These are phyloP conservation scores for Perca fluviatilis DNA, from an alignment of 2,113 vertebrate species.

Conservation along the genomic window DNA sequence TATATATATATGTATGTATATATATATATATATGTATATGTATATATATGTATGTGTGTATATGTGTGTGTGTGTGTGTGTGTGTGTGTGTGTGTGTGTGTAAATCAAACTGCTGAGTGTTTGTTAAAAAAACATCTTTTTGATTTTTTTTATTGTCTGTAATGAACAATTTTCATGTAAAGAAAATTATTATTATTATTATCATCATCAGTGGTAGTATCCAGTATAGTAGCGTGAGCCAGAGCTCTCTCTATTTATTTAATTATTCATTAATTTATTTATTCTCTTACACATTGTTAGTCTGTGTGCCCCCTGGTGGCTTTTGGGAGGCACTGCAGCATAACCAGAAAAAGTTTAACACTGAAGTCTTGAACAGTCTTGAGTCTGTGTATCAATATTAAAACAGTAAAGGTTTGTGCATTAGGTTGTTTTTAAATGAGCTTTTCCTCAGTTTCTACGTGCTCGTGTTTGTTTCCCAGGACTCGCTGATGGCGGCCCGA, in stretches of 20 bases:
- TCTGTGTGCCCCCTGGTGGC: slow-evolving; percentile 39
- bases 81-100: no score
- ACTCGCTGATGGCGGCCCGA: slow-evolving; percentile 71
- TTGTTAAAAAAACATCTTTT: no score
- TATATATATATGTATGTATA: no score
- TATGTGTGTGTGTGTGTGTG: no score
- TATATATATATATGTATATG: no score
- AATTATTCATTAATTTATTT: slow-evolving; percentile 7
- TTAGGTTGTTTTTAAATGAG: not conserved
- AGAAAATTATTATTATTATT: not conserved
- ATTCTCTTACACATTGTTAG: not conserved
- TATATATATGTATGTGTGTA: no score
- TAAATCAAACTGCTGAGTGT: no score
- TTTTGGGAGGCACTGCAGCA: not conserved
- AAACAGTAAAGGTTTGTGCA: not conserved
- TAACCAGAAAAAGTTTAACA: not conserved
- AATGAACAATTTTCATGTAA: no score
- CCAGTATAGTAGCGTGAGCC: not conserved
- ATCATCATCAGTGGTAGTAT: not conserved
- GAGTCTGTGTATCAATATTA: not conserved
- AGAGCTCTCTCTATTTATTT: not conserved
- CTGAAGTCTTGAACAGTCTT: not conserved
- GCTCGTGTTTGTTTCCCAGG: slow-evolving; percentile 65
- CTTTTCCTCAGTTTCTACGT: not conserved
- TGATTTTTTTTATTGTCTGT: no score